A percentile compares a stretch with the other conserved stretches of the same genome.
These are phyloP conservation scores for Nomada ruficornis DNA, from an alignment of 2,888 invertebrate genomes.

Conservation along the genomic window DNA sequence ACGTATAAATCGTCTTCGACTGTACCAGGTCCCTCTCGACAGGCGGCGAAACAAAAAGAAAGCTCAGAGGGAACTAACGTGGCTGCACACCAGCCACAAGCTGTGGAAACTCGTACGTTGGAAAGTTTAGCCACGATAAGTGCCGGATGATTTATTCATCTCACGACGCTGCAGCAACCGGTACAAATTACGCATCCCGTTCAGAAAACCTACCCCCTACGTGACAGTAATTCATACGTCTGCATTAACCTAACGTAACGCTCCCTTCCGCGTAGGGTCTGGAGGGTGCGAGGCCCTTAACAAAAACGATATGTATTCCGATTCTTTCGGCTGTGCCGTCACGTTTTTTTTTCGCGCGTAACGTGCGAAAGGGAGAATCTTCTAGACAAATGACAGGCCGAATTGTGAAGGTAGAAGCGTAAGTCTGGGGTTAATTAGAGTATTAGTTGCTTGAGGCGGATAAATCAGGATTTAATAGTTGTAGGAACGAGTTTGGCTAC, in stretches of 20 bases:
- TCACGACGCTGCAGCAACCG: conserved; percentile 68
- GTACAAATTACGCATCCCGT: conserved; percentile 74
- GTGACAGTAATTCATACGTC: conserved; percentile 74
- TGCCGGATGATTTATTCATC: conserved; percentile 72
- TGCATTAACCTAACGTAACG: conserved; percentile 65
- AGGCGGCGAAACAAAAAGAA: conserved; percentile 38
- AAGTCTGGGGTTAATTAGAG: not conserved
- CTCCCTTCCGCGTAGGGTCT: conserved; percentile 22
- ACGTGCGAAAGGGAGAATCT: conserved; percentile 35
- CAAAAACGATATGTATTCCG: not conserved
- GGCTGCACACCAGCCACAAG: conserved; percentile 45
- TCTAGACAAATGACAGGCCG: too few species aligned
- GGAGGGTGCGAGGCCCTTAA: not conserved
- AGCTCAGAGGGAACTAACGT: conserved; percentile 15
- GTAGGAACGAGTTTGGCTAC: too few species aligned
- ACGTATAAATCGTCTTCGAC: conserved; percentile 57
- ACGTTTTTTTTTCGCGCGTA: conserved; percentile 8
- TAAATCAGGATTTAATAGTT: not conserved
- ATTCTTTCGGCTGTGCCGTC: not conserved
- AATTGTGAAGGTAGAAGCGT: not conserved
- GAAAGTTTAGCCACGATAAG: conserved; percentile 71
- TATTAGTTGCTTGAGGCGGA: not conserved
- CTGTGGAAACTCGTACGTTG: conserved; percentile 39
- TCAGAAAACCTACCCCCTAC: conserved; percentile 71
- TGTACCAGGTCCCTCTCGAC: conserved; percentile 1